Evolutionary conservation across 30 jellyfish, hydroid and myxozoan species (phyloP), one percentile per base, ranked within the genome.

Genomic region (Chrysaora quinquecirrha): DNA sequence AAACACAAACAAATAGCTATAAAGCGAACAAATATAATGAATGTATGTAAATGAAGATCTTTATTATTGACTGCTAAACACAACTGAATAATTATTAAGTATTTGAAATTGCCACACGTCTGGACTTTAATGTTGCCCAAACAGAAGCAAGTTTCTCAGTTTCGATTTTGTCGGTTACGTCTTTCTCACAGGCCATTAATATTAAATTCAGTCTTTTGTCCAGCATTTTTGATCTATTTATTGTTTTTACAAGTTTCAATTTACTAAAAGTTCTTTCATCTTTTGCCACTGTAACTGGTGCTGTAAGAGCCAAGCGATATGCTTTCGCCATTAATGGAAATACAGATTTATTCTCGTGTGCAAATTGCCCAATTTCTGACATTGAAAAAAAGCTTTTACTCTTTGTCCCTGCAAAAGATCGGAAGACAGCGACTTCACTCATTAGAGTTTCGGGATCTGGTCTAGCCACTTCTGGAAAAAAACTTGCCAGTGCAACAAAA

Each of bases 221-320:
- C 82, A 30, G 82, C 82, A 70, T 70, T n/a, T 70, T 70, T 23
- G 68, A 35, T 23, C 82, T 70, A 30, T 70, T 70, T 19, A 70
- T 24, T 31, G 82, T 74, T 47, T 74, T 74, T 4, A 49, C 86
- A 38, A 74, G 80, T 48, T 74, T 74, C 11, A 66, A 16, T 10
- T 19, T 47, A 29, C 28, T 49, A 34, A 49, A 49, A 7, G 77
- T 20, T 74, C 86, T 74, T 49, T 49, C 86, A 24, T 24, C 31
- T 23, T 47, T 49, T 20, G 76, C 78, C 81, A 47, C 76, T 11
- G 86, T 74, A 18, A 49, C 86, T 9, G 86, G 86, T 24, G 86
- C 77, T 6, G 86, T 74, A 4, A 74, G 48, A 3, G 52, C 78
- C 19, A 74, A 50, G 12, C 48, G 76, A 31, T 74, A 49, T 22